A percentile compares a stretch with the other conserved stretches of the same genome.
Conservation (phyloP, 2,888 invertebrate genomes). For the Heteromurus nitidus region DNA sequence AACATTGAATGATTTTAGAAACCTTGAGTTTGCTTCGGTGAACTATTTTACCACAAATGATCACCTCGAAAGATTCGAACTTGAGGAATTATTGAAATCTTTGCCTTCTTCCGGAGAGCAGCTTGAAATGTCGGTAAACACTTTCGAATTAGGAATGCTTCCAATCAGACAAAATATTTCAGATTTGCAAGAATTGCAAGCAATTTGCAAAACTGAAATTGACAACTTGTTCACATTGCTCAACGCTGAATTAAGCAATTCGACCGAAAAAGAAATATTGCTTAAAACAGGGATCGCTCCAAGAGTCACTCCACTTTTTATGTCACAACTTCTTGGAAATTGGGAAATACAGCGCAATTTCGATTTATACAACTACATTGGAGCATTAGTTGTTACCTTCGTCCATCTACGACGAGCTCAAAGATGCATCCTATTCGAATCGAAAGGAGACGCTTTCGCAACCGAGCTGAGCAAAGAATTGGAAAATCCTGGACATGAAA, state of each 20-base stretch:
- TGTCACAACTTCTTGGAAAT: no score
- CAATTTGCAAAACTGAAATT: not conserved
- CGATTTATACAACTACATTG: not conserved
- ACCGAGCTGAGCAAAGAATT: slow-evolving; percentile 5
- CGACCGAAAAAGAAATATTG: not conserved
- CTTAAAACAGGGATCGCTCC: slow-evolving; percentile 20
- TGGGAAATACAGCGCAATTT: not conserved
- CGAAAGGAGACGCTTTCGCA: not conserved
- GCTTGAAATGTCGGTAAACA: no score
- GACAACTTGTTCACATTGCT: not conserved
- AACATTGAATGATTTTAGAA: no score
- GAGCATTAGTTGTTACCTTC: slow-evolving; percentile 39
- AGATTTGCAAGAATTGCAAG: not conserved
- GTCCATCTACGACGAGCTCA: slow-evolving; percentile 35
- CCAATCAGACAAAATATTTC: no score
- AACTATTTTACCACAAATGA: no score
- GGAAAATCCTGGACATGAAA: slow-evolving; percentile 18
- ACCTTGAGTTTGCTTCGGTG: no score
- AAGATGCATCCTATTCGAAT: slow-evolving; percentile 24
- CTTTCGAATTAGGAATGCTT: no score
- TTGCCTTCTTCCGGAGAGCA: no score
- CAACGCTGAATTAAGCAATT: not conserved
- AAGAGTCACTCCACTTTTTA: slow-evolving; percentile 28
- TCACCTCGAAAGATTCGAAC: no score
- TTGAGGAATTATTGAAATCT: no score